A percentile compares a stretch with the other conserved stretches of the same genome.
Evolutionary conservation across 2,888 invertebrate genomes (phyloP).

Genomic region (Gymnoscelis rufifasciata): DNA sequence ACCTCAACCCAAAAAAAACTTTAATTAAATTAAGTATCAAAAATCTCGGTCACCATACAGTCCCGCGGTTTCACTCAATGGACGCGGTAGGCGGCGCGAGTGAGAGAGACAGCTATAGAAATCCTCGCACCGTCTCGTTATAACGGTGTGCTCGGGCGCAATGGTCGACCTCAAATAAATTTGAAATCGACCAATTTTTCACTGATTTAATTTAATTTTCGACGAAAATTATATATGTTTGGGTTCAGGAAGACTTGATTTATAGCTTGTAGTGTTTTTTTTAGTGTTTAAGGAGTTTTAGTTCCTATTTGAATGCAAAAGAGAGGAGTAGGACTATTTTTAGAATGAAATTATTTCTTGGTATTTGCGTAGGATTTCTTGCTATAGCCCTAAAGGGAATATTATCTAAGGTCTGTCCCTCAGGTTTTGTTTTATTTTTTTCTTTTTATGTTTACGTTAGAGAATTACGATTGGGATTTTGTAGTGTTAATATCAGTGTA

Average conservation of each 20-base stretch:
- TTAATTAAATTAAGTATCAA: slow-evolving; percentile 56
- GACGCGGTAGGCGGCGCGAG: slow-evolving; percentile 63
- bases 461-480: too few species aligned
- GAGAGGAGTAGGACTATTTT: slow-evolving; percentile 29
- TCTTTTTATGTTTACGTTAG: too few species aligned
- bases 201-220: slow-evolving; percentile 54
- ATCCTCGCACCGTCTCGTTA: slow-evolving; percentile 31
- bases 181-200: slow-evolving; percentile 50
- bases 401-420: neutral
- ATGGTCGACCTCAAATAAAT: slow-evolving; percentile 51
- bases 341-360: slow-evolving; percentile 36
- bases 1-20: slow-evolving; percentile 3
- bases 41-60: slow-evolving; percentile 38
- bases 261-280: slow-evolving; percentile 30
- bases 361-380: slow-evolving; percentile 35
- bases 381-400: slow-evolving; percentile 23
- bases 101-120: slow-evolving; percentile 44
- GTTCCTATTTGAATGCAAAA: slow-evolving; percentile 2
- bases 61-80: slow-evolving; percentile 48
- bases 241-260: slow-evolving; percentile 29
- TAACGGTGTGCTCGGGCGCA: slow-evolving; percentile 61
- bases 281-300: slow-evolving; percentile 1
- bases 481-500: too few species aligned
- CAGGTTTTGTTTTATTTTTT: slow-evolving; percentile 7
- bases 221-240: slow-evolving; percentile 45